These are phyloP conservation scores for Odontothrips loti DNA, from an alignment of 2,888 invertebrate genomes.

Conservation along the genomic window DNA sequence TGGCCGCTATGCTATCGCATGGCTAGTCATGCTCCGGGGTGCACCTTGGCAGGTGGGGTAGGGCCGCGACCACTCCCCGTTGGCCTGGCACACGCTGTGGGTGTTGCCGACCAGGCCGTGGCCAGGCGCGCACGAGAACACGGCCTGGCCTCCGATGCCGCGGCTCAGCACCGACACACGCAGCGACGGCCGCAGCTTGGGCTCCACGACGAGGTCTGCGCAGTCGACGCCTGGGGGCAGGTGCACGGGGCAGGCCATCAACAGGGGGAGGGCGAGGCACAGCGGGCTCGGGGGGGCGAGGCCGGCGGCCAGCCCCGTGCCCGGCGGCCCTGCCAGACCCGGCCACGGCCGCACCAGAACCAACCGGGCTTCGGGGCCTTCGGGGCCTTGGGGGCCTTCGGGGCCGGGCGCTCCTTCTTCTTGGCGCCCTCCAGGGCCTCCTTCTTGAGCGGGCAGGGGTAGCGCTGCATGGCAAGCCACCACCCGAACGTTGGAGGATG, in stretches of 20 bases:
- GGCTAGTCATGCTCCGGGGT: neutral
- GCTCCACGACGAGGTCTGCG: conserved; percentile 63
- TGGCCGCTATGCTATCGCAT: too few relatives aligned
- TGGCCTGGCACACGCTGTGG: conserved; percentile 70
- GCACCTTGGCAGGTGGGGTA: conserved; percentile 70
- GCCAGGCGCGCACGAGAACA: conserved; percentile 73
- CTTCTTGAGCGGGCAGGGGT: too few relatives aligned
- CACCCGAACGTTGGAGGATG: too few relatives aligned
- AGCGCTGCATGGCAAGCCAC: too few relatives aligned
- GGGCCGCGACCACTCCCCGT: conserved; percentile 74
- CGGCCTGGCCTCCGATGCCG: conserved; percentile 74
- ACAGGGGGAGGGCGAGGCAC: conserved; percentile 7
- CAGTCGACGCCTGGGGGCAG: conserved; percentile 65
- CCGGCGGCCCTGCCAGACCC: neutral
- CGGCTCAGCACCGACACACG: conserved; percentile 70
- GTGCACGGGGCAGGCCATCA: conserved; percentile 28
- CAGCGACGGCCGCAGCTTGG: conserved; percentile 65
- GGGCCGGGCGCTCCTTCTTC: too few relatives aligned
- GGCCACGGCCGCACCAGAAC: conserved; percentile 13
- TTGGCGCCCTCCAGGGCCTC: too few relatives aligned
- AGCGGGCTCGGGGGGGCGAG: neutral
- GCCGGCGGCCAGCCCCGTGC: neutral
- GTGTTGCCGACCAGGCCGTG: conserved; percentile 69
- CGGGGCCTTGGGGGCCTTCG: too few relatives aligned
- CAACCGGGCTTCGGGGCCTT: neutral